These are phyloP conservation scores for Spilosoma lubricipeda DNA, from an alignment of 2,888 invertebrate species.

Conservation along the genomic window DNA sequence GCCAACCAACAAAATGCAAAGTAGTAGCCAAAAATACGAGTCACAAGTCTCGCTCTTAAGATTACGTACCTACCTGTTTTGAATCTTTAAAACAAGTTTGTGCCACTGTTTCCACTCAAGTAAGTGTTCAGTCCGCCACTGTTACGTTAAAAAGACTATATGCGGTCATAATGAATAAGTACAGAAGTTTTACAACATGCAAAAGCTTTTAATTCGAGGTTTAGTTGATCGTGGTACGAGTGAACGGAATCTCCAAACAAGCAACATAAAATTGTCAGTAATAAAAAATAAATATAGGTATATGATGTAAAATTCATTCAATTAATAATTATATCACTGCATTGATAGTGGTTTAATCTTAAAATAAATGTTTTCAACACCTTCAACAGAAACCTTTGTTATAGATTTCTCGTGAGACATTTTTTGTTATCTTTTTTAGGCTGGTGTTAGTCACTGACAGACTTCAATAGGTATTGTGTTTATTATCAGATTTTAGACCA, in stretches of 20 bases:
- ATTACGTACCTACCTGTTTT: constrained; percentile 23
- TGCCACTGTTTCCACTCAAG: constrained; percentile 29
- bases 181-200: constrained; percentile 37
- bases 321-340: neutral
- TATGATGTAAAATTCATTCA: neutral
- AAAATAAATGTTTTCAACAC: neutral
- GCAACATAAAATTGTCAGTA: constrained; percentile 6
- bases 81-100: constrained; percentile 30
- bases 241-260: constrained; percentile 14
- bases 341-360: neutral
- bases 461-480: neutral
- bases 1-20: constrained; percentile 10
- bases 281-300: neutral
- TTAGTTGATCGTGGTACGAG: constrained; percentile 4
- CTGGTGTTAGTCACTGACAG: neutral
- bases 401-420: neutral
- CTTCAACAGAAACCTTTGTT: neutral
- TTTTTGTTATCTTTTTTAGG: neutral
- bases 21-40: constrained; percentile 26
- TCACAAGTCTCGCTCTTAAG: constrained; percentile 24
- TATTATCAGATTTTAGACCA: neutral
- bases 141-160: constrained; percentile 30
- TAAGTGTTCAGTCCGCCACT: constrained; percentile 31
- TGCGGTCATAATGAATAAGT: constrained; percentile 46
- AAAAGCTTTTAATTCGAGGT: constrained; percentile 41